Evolutionary conservation across 2,888 invertebrate genomes (phyloP).

Genomic region (Synanthedon tipuliformis): DNA sequence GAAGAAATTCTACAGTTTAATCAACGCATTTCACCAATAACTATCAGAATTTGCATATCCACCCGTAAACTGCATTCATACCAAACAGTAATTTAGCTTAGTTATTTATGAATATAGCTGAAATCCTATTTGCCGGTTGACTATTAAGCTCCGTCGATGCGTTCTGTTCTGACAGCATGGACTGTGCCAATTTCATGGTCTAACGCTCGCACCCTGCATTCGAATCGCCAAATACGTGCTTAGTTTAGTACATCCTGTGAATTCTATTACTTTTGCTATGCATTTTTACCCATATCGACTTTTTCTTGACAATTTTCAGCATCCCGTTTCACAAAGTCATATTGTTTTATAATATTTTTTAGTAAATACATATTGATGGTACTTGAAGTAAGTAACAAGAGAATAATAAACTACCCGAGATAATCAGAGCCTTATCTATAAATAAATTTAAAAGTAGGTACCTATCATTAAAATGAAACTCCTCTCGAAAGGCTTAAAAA

Average conservation of each 20-base stretch:
- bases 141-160: slow-evolving; percentile 44
- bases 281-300: slow-evolving; percentile 5
- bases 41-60: slow-evolving; percentile 3
- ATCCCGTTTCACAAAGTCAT: no score
- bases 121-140: slow-evolving; percentile 36
- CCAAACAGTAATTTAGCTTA: slow-evolving; percentile 13
- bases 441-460: no score
- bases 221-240: slow-evolving; percentile 31
- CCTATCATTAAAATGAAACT: no score
- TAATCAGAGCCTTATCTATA: no score
- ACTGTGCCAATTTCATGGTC: slow-evolving; percentile 63
- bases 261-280: slow-evolving; percentile 16
- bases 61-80: neutral
- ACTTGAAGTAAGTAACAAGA: no score
- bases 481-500: no score
- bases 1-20: no score
- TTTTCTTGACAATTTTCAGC: no score
- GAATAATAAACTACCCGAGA: no score
- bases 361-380: no score
- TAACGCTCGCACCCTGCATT: slow-evolving; percentile 53
- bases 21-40: no score
- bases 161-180: slow-evolving; percentile 44
- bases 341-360: no score
- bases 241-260: neutral
- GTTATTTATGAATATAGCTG: slow-evolving; percentile 36